Base-by-base conservation (phyloP, 2,113 vertebrate species). In the Chunga burmeisteri region DNA sequence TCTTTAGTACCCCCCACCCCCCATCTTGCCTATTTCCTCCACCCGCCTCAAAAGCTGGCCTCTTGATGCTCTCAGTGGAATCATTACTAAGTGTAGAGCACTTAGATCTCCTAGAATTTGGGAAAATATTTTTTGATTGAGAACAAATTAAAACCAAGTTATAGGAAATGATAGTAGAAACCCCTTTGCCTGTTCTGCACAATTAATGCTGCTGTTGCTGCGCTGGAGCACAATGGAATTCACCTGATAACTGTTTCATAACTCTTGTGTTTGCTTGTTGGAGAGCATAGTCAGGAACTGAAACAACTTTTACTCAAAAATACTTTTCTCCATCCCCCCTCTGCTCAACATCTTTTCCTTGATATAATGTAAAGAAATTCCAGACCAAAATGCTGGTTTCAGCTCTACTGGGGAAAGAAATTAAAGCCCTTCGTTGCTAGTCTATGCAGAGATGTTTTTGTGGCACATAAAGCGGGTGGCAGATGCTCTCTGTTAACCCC, bases 1-100 rank as follows among this genome's bases (percentile, higher is more conserved):
- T 61, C 7, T 83, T 77, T 34, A 42, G 7, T 50, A 56, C 1
- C 1, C 11, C 8, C 25, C 13, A 6, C 47, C 16, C 21, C 17
- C 13, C 10, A 8, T 40, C 9, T 62, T 3, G 5, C 2, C 23
- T 58, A 1, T 52, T 55, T 21, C 30, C 15, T 5, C 4, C 19
- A 2, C 12, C 63, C 32, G 4, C 17, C 9, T 1, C 5, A 12
- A 44, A 40, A 46, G 14, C 30, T 71, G 40, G 13, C 5, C 10
- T 74, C 32, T 12, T 6, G 1, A 3, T 71, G 18, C 23, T 62
- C 4, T 84, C 44, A 26, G 34, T 63, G 26, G 44, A 63, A 62
- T 67, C 15, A 15, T 46, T 75, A 26, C 13, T 47, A 22, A 32
- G 19, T 40, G 15, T 21, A 34, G 12, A 49, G 15, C 49, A 55